Evolutionary conservation across 1,140 invertebrate genomes (phyloP).

Genomic region (Drosophila albomicans): DNA sequence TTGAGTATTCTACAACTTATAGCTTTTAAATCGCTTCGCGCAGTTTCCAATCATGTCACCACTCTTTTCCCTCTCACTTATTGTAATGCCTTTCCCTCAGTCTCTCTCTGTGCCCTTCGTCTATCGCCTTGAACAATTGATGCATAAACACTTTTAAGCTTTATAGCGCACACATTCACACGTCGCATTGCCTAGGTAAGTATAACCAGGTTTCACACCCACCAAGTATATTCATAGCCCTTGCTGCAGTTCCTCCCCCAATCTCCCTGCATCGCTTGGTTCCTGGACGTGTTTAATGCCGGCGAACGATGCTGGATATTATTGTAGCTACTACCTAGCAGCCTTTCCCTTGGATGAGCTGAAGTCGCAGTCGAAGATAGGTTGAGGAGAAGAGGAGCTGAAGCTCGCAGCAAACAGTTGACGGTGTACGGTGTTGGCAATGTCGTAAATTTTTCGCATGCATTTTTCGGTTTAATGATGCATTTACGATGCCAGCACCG

Average conservation of each 20-base stretch:
- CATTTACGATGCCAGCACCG: conserved; percentile 82
- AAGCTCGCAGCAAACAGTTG: neutral
- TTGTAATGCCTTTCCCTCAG: neutral
- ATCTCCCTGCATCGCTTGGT: neutral
- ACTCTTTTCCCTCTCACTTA: neutral
- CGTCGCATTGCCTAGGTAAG: conserved; percentile 59
- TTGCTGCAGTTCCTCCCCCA: neutral
- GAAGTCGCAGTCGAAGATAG: conserved; percentile 5
- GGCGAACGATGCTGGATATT: conserved; percentile 48
- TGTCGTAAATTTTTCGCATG: conserved; percentile 84
- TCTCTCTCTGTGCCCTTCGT: too few species aligned
- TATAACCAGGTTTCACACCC: conserved; percentile 34
- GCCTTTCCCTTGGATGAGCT: conserved; percentile 34
- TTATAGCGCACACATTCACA: conserved; percentile 78
- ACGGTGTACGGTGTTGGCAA: conserved; percentile 67
- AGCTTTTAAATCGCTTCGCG: conserved; percentile 27
- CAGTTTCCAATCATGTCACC: conserved; percentile 13
- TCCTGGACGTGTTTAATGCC: conserved; percentile 46
- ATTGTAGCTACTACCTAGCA: conserved; percentile 54
- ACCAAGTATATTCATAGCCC: conserved; percentile 8
- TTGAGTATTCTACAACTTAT: conserved; percentile 32
- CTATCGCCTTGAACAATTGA: conserved; percentile 42
- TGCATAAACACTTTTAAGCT: conserved; percentile 81
- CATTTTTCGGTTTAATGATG: conserved; percentile 84
- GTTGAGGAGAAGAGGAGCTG: conserved; percentile 3